These are phyloP conservation scores for Pantelozetes paolii DNA, from an alignment of 2,888 invertebrate species.

Conservation along the genomic window DNA sequence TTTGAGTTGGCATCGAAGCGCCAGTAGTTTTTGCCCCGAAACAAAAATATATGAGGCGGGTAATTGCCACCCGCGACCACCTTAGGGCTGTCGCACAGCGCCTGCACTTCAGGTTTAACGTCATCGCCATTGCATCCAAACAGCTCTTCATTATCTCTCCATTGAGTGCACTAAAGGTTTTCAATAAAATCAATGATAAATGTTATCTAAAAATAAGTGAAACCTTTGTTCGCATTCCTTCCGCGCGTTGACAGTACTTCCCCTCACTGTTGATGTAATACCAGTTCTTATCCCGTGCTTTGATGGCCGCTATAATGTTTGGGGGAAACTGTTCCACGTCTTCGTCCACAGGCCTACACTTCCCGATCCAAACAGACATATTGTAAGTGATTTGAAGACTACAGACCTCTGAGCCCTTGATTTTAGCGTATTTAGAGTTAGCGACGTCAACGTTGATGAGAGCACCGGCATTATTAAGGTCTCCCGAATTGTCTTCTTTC, in stretches of 20 bases:
- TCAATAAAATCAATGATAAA: neutral
- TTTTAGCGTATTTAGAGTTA: neutral
- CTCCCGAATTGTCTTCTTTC: neutral
- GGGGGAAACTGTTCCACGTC: neutral
- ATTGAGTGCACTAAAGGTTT: neutral
- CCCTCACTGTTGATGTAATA: neutral
- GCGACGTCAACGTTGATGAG: neutral
- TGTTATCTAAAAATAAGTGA: neutral
- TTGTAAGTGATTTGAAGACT: neutral
- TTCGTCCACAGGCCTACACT: neutral
- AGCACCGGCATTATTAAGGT: neutral
- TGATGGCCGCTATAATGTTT: neutral
- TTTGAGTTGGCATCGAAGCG: neutral
- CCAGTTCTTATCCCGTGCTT: neutral
- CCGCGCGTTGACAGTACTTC: neutral
- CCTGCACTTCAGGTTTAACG: neutral
- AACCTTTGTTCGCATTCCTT: neutral
- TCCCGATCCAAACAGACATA: neutral
- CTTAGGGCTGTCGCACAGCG: neutral
- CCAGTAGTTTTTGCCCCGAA: neutral
- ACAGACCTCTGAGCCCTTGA: neutral
- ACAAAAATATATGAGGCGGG: neutral
- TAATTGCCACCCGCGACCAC: neutral
- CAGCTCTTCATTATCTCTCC: neutral
- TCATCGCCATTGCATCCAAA: conserved; percentile 5